Conservation (phyloP, 2,888 invertebrate genomes). For the Heliconius sara region DNA sequence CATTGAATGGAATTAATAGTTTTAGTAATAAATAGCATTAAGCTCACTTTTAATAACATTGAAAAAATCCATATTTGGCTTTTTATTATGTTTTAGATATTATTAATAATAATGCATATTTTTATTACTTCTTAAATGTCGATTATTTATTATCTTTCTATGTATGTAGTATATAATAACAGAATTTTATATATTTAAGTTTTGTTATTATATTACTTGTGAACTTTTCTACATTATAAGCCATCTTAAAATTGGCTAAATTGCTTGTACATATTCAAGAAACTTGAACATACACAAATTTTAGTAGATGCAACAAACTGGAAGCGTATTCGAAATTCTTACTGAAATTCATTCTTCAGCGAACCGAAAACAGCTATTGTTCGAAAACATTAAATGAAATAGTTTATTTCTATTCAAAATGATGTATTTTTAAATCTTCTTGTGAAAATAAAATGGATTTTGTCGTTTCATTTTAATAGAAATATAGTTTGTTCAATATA, state of each 20-base stretch:
- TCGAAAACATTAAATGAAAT: conserved; percentile 23
- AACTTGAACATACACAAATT: conserved; percentile 1
- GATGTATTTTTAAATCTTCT: conserved; percentile 4
- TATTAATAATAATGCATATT: too few species aligned
- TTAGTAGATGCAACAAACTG: conserved; percentile 10
- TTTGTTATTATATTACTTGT: not conserved
- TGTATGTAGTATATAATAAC: too few species aligned
- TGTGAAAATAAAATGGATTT: conserved; percentile 1
- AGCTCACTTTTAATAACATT: too few species aligned
- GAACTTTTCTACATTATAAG: not conserved
- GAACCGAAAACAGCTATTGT: conserved; percentile 14
- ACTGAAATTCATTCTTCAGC: conserved; percentile 9
- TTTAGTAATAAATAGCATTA: too few species aligned
- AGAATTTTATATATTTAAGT: too few species aligned
- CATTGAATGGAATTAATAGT: too few species aligned
- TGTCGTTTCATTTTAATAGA: not conserved
- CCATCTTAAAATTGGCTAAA: not conserved
- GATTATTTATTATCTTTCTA: too few species aligned
- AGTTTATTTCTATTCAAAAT: conserved; percentile 8
- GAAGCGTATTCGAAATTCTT: conserved; percentile 16
- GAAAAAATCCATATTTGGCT: too few species aligned
- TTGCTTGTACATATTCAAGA: not conserved
- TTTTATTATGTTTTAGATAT: too few species aligned
- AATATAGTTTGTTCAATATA: not conserved
- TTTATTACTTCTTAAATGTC: too few species aligned